Base-by-base conservation (phyloP, 1,140 invertebrate genomes). In the Matsumurasca onukii region DNA sequence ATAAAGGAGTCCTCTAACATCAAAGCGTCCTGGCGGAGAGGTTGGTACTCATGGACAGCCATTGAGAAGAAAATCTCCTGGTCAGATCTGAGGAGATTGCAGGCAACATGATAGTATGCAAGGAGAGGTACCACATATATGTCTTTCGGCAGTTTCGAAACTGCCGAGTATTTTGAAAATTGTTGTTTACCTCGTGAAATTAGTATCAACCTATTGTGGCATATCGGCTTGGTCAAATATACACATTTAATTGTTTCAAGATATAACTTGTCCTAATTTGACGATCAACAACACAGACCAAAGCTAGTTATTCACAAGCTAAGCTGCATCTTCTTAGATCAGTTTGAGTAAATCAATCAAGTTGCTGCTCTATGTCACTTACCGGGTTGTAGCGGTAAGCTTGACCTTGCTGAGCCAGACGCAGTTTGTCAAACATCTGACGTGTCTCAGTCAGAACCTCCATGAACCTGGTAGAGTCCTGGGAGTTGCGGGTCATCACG, bases 391-490 rank as follows among this genome's bases (percentile, higher is more conserved):
- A 52, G 20, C 22, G 22, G 49, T 52, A 52, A 24, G 49, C 9
- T 24, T 52, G 5, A 20, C 49, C 49, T 52, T 52, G 49, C 82
- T 20, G n/a, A 31, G 77, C 1, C 80, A 82, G n/a, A 80, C 81
- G 0, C 88, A 80, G 25, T 82, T 78, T 13, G 86, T 82, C 73
- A 84, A 86, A 83, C 78, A 15, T 86, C 87, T 78, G 84, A 86
- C 39, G 31, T 22, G 20, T 15, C 3, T 12, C 25, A 25, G 63
- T n/a, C n/a, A 24, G 34, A 3, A 34, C 30, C 2, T 31, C 17
- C 1, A 61, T 31, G 30, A 59, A 68, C 15, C 31, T 31, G 25
- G n/a, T 39, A 3, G 67, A 68, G 9, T 68, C 20, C 31, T 61
- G 27, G 20, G 67, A 68, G 39, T 61, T 68, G 17, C 52, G 12